Evolutionary conservation across 2,797 vertebrate species (phyloP).

Genomic region (Thalassophryne amazonica): DNA sequence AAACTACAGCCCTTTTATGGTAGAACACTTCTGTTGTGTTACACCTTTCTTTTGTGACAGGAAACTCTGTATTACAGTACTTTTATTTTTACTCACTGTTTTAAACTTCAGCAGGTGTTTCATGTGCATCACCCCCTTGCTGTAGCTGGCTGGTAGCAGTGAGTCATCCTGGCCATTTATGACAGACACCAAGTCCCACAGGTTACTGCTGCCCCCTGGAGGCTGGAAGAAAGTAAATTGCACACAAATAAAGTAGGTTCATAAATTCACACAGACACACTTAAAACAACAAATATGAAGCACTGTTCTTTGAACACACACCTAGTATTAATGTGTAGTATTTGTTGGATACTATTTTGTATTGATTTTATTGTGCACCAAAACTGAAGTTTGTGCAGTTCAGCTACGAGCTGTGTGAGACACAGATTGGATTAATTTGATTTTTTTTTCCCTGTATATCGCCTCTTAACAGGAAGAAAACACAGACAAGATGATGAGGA

Average conservation of each 20-base stretch:
- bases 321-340: no score
- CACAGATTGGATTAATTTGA: no score
- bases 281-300: background rate
- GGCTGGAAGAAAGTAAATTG: conserved; percentile 67
- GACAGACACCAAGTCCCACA: conserved; percentile 94
- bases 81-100: conserved; percentile 88
- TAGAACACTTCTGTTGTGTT: no score
- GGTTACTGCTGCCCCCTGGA: conserved; percentile 92
- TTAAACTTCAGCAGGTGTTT: conserved; percentile 92
- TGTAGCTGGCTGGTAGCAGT: conserved; percentile 90
- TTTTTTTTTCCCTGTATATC: no score
- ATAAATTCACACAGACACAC: background rate
- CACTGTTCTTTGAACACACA: background rate
- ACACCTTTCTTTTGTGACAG: background rate
- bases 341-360: no score
- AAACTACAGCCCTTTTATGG: no score
- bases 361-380: no score
- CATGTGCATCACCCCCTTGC: conserved; percentile 95
- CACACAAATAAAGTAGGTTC: background rate
- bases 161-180: conserved; percentile 93
- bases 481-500: no score
- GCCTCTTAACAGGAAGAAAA: no score
- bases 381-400: no score
- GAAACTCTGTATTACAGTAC: background rate
- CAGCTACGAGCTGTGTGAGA: no score